Base-by-base conservation (phyloP, 2,888 invertebrate species). In the Erebia epiphron region DNA sequence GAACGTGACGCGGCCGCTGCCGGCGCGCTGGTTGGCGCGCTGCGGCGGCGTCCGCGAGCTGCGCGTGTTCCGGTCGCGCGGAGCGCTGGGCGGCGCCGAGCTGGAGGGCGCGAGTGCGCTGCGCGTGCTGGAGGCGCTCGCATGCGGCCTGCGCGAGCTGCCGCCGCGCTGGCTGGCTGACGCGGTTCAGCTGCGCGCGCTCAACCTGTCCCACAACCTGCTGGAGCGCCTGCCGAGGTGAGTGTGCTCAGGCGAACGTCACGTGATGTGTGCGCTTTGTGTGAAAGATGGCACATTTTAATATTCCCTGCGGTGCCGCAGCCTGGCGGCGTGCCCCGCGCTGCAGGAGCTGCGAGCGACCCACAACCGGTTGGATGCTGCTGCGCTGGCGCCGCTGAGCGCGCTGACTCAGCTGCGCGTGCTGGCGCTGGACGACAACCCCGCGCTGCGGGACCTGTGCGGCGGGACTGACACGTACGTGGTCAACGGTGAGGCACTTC, bases 391-490 rank as follows among this genome's bases (percentile, higher is more conserved):
- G 46, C 61, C 69, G 66, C 74, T 78, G 63, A 70, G 56, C 43
- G 52, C 68, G 52, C 74, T 78, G 62, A 62, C 21, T 41, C 71
- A 73, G 66, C 69, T 76, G 69, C 75, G 66, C 46, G 13, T 46
- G 43, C 72, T 78, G 49, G 73, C n/a, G 60, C 76, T 80, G 49
- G 70, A 68, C 16, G 43, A 67, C 70, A 82, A 81, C 73, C 79
- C 79, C 60, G 78, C 79, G 21, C 80, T 82, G 46, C 79, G 77
- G 8, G 79, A 80, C 72, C 72, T 79, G 16, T 77, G 79, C 68
- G 64, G 63, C 46, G 49, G 68, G 68, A 35, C 21, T 41, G 60
- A 16, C 50, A 18, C 11, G 41, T 50, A 41, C 46, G 35, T 56
- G 43, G 10, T 71, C 58, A 73, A 73, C 62, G 76, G 78, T 77